Conservation (phyloP, 2,113 vertebrate genomes). For the Chascanopsetta lugubris region DNA sequence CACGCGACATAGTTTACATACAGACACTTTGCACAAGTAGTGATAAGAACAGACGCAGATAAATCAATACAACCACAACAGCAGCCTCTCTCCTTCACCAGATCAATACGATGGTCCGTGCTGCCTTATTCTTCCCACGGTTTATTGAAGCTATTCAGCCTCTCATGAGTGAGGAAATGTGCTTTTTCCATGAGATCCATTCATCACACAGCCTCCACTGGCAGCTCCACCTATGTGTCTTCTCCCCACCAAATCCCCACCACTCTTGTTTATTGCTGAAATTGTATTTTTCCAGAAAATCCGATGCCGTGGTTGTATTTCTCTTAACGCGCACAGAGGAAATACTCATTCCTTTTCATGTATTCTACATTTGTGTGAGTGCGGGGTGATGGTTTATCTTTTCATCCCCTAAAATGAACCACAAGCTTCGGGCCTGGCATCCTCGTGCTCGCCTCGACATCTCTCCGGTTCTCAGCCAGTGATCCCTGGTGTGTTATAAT, state of each 20-base stretch:
- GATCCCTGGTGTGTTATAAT: background rate
- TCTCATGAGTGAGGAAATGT: slow-evolving; percentile 34
- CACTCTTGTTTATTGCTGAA: background rate
- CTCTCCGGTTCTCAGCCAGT: no score
- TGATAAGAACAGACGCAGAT: slow-evolving; percentile 34
- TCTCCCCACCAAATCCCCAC: slow-evolving; percentile 8
- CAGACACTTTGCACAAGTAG: slow-evolving; percentile 8
- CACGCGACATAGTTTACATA: no score
- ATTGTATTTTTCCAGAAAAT: slow-evolving; percentile 6
- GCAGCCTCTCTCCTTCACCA: slow-evolving; percentile 42
- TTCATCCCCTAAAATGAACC: no score
- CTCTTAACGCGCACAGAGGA: background rate
- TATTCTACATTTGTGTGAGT: background rate
- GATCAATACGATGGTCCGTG: slow-evolving; percentile 56
- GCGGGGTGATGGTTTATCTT: background rate
- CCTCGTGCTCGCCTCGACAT: background rate
- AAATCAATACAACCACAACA: slow-evolving; percentile 60
- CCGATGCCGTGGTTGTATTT: slow-evolving; percentile 6
- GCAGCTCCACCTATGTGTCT: slow-evolving; percentile 2
- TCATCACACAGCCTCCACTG: no score
- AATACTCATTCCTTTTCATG: background rate
- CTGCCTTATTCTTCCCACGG: slow-evolving; percentile 30
- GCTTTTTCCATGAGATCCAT: slow-evolving; percentile 38
- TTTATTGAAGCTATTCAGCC: slow-evolving; percentile 60
- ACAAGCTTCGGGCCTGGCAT: background rate